phyloP scores from a whole-genome alignment of 2,797 vertebrate genomes.

The Macropus fuliginosus region DNA sequence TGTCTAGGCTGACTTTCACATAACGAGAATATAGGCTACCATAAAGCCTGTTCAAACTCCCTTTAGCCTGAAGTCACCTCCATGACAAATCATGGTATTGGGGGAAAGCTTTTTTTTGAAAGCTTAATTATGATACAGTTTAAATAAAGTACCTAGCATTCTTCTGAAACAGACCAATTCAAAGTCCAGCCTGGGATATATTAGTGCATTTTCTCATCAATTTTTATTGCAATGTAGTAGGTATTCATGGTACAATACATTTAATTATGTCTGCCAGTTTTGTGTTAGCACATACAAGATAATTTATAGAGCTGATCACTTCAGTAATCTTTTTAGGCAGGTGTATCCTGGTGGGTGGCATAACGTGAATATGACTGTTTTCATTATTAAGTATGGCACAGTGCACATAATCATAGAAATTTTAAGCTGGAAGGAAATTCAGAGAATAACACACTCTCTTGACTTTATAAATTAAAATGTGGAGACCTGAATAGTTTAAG shows the following conservation, averaged over 20 bases:
- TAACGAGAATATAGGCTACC: too few species aligned
- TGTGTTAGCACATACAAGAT: not conserved
- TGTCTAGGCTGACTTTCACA: too few species aligned
- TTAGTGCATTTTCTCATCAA: not conserved
- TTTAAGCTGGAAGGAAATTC: not conserved
- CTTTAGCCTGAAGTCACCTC: too few species aligned
- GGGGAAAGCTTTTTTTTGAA: too few species aligned
- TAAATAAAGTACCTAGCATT: not conserved
- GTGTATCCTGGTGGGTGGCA: not conserved
- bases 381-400: not conserved
- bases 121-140: too few species aligned
- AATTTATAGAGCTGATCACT: slow-evolving; percentile 26
- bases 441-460: not conserved
- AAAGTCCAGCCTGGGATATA: slow-evolving; percentile 1
- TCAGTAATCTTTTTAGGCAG: slow-evolving; percentile 4
- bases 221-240: not conserved
- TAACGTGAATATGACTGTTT: not conserved
- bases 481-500: not conserved
- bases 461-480: not conserved
- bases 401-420: not conserved
- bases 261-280: slow-evolving; percentile 23
- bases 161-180: not conserved
- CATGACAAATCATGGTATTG: too few species aligned
- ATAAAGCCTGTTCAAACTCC: too few species aligned
- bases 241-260: not conserved